phyloP scores from a whole-genome alignment of 2,888 invertebrate species.

The Periphyllus acericola region DNA sequence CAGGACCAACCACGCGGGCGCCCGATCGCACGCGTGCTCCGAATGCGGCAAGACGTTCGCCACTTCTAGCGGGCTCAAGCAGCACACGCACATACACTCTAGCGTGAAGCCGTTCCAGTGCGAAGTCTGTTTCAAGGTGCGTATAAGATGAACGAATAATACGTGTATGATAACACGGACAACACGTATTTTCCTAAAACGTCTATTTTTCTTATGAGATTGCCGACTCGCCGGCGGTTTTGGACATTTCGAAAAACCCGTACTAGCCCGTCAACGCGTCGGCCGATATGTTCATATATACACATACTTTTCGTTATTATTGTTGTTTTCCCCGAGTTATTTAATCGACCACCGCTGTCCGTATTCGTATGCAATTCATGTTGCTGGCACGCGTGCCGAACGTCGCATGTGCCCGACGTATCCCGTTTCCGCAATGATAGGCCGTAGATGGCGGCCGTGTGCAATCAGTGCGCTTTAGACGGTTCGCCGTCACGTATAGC shows the following conservation, averaged over 20 bases:
- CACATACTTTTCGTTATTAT: no score
- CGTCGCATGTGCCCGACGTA: not conserved
- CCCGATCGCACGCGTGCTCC: slow-evolving; percentile 94
- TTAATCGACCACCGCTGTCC: not conserved
- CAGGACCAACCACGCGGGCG: slow-evolving; percentile 93
- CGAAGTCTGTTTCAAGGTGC: slow-evolving; percentile 92
- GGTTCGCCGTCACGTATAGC: slow-evolving; percentile 46
- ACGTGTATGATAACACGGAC: no score
- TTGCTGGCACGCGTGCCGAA: not conserved
- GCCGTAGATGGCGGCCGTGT: slow-evolving; percentile 8
- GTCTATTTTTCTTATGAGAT: no score
- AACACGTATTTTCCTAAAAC: no score
- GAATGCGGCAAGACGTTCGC: slow-evolving; percentile 99
- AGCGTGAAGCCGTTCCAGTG: slow-evolving; percentile 98
- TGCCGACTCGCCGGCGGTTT: no score
- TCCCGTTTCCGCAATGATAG: slow-evolving; percentile 48
- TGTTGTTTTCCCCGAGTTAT: not conserved
- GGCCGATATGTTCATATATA: no score
- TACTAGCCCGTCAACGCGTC: no score
- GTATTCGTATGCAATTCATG: not conserved
- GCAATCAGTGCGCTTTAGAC: not conserved
- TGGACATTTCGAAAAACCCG: no score
- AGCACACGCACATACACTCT: slow-evolving; percentile 99
- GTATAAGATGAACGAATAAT: slow-evolving; percentile 61
- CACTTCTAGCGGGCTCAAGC: slow-evolving; percentile 96